A percentile compares a stretch with the other conserved stretches of the same genome.
These are phyloP conservation scores for Xerus inauris DNA, from an alignment of 2,113 vertebrate genomes.

Conservation along the genomic window DNA sequence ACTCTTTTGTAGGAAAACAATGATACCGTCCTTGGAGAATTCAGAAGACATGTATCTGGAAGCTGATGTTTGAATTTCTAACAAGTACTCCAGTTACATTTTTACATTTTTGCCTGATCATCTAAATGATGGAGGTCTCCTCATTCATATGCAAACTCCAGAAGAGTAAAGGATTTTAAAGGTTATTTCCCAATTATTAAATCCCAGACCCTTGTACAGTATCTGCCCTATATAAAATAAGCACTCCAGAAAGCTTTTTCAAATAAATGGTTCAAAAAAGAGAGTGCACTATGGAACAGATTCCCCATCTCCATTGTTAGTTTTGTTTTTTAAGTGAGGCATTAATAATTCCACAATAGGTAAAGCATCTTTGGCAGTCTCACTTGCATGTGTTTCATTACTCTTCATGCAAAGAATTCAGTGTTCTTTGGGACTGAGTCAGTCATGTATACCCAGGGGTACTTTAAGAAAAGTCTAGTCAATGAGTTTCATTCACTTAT, in stretches of 20 bases:
- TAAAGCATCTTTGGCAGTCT: not conserved
- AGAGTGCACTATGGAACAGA: not conserved
- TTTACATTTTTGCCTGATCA: not conserved
- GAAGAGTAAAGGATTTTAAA: not conserved
- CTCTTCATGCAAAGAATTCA: not conserved
- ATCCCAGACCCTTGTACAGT: not conserved
- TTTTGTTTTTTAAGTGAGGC: conserved; percentile 28
- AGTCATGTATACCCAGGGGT: not conserved
- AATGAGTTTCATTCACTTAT: not conserved
- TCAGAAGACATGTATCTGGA: not conserved
- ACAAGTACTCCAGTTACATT: not conserved
- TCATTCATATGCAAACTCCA: not conserved
- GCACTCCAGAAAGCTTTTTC: not conserved
- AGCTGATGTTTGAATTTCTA: not conserved
- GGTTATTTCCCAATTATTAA: not conserved
- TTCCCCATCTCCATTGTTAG: not conserved
- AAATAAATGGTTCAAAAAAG: conserved; percentile 1
- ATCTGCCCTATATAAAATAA: not conserved
- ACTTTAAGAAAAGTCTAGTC: not conserved
- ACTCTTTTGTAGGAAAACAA: conserved; percentile 22
- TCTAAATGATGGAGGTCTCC: not conserved
- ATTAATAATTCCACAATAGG: not conserved
- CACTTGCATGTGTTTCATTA: not conserved
- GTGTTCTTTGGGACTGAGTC: not conserved
- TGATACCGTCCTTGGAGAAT: not conserved